Evolutionary conservation across 2,797 vertebrate genomes (phyloP), one percentile per base, ranked within the genome.

Genomic region (Ataeniobius toweri): DNA sequence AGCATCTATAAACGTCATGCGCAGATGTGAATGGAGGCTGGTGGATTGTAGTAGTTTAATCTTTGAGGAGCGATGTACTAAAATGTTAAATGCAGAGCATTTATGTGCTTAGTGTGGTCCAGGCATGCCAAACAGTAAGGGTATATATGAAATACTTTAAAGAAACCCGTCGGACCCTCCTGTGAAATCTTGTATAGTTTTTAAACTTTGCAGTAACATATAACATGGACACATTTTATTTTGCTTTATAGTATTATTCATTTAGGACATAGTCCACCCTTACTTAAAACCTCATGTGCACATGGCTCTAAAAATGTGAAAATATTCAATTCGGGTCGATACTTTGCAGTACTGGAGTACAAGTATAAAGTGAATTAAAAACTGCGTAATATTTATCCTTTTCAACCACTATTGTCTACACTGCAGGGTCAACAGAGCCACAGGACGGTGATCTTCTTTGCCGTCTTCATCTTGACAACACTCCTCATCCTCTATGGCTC

Each of bases 401-500:
- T 44, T 26, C 24, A 0, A 8, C 6, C 18, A 0, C 44, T 71
- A 5, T 70, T 73, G 58, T 76, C 71, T 44, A 3, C 31, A 5
- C 73, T 74, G 74, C 91, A 96, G 91, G 89, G 83, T 74, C 92
- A 93, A 22, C 92, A 94, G 89, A 96, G 96, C 92, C 97, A 97
- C 77, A 96, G 94, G n/a, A 93, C 97, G 86, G 96, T 95, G 63
- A 96, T 98, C 90, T 94, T 98, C 76, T 94, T 95, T 39, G 91
- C 96, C 84, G 85, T 98, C 89, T 96, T 99, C 84, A 94, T 97
- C 81, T 93, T 99, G 85, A 96, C 96, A 85, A 99, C 96, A 65
- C 95, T 99, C 87, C 95, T 99, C 92, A 98, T 99, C 93, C 96
- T 99, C 88, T 98, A 97, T 87, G 96, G 95, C 92, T 99, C 97